A percentile compares a stretch with the other conserved stretches of the same genome.
Evolutionary conservation across 2,113 vertebrate species (phyloP).

Genomic region (Bucco capensis): DNA sequence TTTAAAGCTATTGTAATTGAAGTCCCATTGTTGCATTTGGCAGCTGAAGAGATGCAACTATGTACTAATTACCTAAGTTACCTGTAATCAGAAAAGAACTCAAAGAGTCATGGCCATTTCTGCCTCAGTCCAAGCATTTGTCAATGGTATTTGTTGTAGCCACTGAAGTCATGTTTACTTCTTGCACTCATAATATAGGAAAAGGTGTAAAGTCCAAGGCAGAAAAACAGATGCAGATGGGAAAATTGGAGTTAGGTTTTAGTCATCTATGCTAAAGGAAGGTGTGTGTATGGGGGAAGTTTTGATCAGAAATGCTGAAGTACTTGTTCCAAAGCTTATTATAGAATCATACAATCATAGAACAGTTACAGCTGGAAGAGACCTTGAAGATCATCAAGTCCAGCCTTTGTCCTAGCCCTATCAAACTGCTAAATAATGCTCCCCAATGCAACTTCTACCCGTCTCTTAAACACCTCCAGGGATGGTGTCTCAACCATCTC

Average conservation of each 20-base stretch:
- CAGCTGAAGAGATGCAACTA: background rate
- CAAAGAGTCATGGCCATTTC: background rate
- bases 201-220: background rate
- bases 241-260: background rate
- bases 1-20: background rate
- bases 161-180: background rate
- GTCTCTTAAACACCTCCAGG: too few species aligned
- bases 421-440: too few species aligned
- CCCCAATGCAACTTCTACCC: too few species aligned
- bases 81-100: background rate
- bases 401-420: too few species aligned
- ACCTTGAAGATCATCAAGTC: too few species aligned
- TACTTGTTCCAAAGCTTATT: background rate
- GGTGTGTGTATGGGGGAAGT: rapidly evolving
- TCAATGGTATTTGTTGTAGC: background rate
- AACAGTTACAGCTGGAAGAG: too few species aligned
- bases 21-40: background rate
- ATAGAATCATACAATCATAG: background rate
- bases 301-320: background rate
- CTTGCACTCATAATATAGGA: background rate
- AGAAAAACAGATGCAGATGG: background rate
- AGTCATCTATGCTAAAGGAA: background rate
- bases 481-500: too few species aligned
- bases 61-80: background rate
- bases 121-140: background rate